phyloP scores from a whole-genome alignment of 2,113 vertebrate genomes.

The Notarius quadriscutis region DNA sequence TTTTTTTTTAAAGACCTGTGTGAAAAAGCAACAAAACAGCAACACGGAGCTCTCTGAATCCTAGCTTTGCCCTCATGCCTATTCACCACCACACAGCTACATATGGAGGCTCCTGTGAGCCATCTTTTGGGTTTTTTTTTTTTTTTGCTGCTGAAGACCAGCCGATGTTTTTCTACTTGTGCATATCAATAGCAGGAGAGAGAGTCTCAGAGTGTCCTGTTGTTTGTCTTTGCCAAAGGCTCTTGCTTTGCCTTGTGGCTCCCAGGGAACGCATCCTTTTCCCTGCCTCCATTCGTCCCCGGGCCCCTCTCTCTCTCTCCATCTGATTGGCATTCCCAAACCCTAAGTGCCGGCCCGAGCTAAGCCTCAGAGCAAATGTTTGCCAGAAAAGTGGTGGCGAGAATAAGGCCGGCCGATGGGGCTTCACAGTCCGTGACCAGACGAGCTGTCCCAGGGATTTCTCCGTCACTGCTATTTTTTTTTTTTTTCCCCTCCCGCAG shows the following conservation, averaged over 20 bases:
- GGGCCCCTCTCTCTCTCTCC: conserved; percentile 43
- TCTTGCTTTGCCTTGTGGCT: conserved; percentile 77
- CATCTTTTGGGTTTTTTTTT: conserved; percentile 68
- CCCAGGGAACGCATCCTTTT: conserved; percentile 71
- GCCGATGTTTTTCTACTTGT: conserved; percentile 71
- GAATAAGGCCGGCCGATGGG: conserved; percentile 76
- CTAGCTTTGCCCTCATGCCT: conserved; percentile 56
- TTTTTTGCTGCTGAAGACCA: conserved; percentile 67
- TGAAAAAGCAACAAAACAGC: conserved; percentile 48
- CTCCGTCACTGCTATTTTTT: conserved; percentile 67
- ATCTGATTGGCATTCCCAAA: conserved; percentile 79
- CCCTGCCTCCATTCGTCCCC: conserved; percentile 45
- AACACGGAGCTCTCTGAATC: conserved; percentile 52
- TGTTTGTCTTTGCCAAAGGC: conserved; percentile 79
- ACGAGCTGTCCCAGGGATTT: conserved; percentile 97
- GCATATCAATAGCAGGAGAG: conserved; percentile 72
- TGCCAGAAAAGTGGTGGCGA: conserved; percentile 88
- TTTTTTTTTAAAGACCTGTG: conserved; percentile 34
- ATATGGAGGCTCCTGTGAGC: conserved; percentile 67
- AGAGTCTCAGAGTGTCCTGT: conserved; percentile 70
- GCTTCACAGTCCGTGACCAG: conserved; percentile 91
- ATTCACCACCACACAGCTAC: conserved; percentile 68
- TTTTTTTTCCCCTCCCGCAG: conserved; percentile 83
- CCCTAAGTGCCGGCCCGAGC: conserved; percentile 69
- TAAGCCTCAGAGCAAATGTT: conserved; percentile 92